Base-by-base conservation (phyloP, 1,140 invertebrate species). In the Pteromalus puparum region DNA sequence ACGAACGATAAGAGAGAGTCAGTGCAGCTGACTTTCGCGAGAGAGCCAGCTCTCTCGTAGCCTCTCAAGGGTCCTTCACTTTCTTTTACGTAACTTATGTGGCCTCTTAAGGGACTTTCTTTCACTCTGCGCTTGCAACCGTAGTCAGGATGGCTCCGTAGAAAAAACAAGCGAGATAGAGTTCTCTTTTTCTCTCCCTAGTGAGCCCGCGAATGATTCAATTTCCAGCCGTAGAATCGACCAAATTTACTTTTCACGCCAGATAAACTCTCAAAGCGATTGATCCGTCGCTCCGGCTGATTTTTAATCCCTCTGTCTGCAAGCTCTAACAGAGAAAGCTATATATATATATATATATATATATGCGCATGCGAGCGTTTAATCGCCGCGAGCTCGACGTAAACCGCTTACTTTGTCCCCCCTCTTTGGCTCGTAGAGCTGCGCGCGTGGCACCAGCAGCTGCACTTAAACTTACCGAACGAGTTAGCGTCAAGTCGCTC, bases 381-480 rank as follows among this genome's bases (percentile, higher is more conserved):
- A 78, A 78, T 78, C 28, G 76, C 48, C 2, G 30, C 46, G 26
- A 78, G 53, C 28, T 0, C 30, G 76, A 78, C 76, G 48, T 78
- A 78, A 78, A 67, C 76, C 53, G 76, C 76, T 78, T 78, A 78
- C 53, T 65, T 67, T 74, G 2, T 2, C 13, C 38, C 24, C 68
- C 12, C 26, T 2, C 0, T 10, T n/a, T n/a, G n/a, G n/a, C n/a
- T n/a, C n/a, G n/a, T n/a, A n/a, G n/a, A n/a, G 9, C 24, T 24
- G 24, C 26, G 2, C 3, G 68, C 26, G 3, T 38, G 9, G 24
- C 34, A 48, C 7, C 38, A 30, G 38, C 42, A 38, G 34, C 74
- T n/a, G 76, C 53, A 78, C 76, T 78, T 78, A 78, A 78, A 78
- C 76, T 78, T 78, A 61, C 53, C 21, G 12, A 78, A 78, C 76